Evolutionary conservation across 2,888 invertebrate species (phyloP).

Genomic region (Luffia ferchaultella): DNA sequence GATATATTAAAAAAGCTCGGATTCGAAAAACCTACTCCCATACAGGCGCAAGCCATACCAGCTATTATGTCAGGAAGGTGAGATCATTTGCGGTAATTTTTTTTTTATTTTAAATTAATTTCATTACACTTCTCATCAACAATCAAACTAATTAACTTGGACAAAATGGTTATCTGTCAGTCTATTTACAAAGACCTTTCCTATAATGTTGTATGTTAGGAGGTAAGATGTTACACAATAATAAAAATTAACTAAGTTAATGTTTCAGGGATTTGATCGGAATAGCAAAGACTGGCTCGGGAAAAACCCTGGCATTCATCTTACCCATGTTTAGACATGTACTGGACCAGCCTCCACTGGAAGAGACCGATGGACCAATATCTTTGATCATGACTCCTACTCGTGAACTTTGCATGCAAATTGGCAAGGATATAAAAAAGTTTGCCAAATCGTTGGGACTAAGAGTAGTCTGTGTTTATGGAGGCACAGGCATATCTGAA

Average conservation of each 20-base stretch:
- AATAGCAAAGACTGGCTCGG: conserved; percentile 99
- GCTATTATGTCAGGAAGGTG: conserved; percentile 94
- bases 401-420: conserved; percentile 98
- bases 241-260: too few relatives aligned
- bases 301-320: conserved; percentile 97
- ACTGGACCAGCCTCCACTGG: conserved; percentile 90
- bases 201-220: too few relatives aligned
- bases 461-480: conserved; percentile 95
- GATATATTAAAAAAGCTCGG: conserved; percentile 88
- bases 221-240: too few relatives aligned
- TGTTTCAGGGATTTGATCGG: conserved; percentile 88
- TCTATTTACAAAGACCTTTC: too few relatives aligned
- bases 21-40: conserved; percentile 98
- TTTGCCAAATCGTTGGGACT: conserved; percentile 90
- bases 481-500: conserved; percentile 96
- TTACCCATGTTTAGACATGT: conserved; percentile 98
- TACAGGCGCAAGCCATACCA: conserved; percentile 97
- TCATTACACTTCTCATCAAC: too few relatives aligned
- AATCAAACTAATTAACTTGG: too few relatives aligned
- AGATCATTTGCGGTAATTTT: conserved; percentile 9
- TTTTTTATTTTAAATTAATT: too few relatives aligned
- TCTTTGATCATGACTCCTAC: conserved; percentile 98
- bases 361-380: conserved; percentile 97
- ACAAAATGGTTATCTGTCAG: too few relatives aligned
- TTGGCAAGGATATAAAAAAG: conserved; percentile 94